phyloP scores from a whole-genome alignment of 2,113 vertebrate genomes.

The Bos indicus region DNA sequence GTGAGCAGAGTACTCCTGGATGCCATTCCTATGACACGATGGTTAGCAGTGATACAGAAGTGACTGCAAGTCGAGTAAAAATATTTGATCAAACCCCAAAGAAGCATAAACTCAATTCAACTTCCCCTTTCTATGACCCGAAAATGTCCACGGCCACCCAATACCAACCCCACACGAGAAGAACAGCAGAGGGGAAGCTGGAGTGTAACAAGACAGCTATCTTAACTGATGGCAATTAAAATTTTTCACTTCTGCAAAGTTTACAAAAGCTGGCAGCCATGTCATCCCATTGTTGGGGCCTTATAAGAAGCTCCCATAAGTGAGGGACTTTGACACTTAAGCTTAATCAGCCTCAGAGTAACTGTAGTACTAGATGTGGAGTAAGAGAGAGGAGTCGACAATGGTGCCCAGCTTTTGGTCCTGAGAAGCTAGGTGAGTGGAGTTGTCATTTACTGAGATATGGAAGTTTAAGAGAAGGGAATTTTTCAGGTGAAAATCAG shows the following conservation, averaged over 20 bases:
- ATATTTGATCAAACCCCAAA: background rate
- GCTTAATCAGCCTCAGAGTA: background rate
- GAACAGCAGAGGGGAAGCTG: background rate
- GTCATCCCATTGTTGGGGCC: background rate
- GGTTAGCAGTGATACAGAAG: background rate
- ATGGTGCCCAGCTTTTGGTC: background rate
- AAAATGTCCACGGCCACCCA: background rate
- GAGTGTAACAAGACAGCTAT: background rate
- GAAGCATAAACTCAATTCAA: conserved; percentile 26
- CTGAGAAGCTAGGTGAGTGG: background rate
- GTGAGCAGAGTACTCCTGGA: background rate
- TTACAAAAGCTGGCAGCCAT: background rate
- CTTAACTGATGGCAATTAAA: background rate
- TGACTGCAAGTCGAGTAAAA: background rate
- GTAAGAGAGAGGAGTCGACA: background rate
- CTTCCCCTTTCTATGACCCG: background rate
- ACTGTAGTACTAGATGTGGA: background rate
- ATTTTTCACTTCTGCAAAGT: background rate
- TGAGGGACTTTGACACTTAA: background rate
- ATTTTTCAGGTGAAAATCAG: background rate
- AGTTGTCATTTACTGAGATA: background rate
- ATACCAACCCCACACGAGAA: background rate
- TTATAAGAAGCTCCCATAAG: background rate
- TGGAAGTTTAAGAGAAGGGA: background rate
- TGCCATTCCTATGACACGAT: background rate